A percentile compares a stretch with the other conserved stretches of the same genome.
phyloP scores from a whole-genome alignment of 1,140 invertebrate genomes.

The Microplitis mediator region DNA sequence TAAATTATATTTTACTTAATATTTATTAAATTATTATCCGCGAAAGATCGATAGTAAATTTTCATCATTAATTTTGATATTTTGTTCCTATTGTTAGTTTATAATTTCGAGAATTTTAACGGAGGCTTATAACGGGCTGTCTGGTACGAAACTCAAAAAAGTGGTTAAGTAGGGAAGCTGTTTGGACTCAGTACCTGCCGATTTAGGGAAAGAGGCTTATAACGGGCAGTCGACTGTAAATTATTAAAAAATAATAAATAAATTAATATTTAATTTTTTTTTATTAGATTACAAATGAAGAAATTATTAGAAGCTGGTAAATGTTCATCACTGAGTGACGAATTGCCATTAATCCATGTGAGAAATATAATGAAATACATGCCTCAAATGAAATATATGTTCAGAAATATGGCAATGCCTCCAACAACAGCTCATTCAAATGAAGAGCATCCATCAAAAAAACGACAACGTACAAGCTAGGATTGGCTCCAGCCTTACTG shows the following conservation, averaged over 20 bases:
- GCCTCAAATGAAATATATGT: conserved; percentile 85
- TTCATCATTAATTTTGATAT: too few species aligned
- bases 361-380: conserved; percentile 81
- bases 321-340: conserved; percentile 69
- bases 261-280: conserved; percentile 18
- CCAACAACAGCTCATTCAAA: conserved; percentile 49
- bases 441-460: conserved; percentile 61
- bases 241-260: conserved; percentile 1
- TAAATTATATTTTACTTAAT: too few species aligned
- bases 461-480: conserved; percentile 70
- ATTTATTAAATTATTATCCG: too few species aligned
- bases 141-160: too few species aligned
- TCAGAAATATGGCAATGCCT: conserved; percentile 56
- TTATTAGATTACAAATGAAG: conserved; percentile 72
- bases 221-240: not conserved
- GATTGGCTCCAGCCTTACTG: conserved; percentile 66
- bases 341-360: conserved; percentile 76
- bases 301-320: conserved; percentile 76
- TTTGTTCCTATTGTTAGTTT: too few species aligned
- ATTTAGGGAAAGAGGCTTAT: too few species aligned
- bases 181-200: too few species aligned
- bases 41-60: too few species aligned
- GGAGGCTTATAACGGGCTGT: too few species aligned
- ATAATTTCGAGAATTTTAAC: too few species aligned
- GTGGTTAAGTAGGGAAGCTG: too few species aligned